Evolutionary conservation across 2,888 invertebrate genomes (phyloP).

Genomic region (Chrysolina oricalcia): DNA sequence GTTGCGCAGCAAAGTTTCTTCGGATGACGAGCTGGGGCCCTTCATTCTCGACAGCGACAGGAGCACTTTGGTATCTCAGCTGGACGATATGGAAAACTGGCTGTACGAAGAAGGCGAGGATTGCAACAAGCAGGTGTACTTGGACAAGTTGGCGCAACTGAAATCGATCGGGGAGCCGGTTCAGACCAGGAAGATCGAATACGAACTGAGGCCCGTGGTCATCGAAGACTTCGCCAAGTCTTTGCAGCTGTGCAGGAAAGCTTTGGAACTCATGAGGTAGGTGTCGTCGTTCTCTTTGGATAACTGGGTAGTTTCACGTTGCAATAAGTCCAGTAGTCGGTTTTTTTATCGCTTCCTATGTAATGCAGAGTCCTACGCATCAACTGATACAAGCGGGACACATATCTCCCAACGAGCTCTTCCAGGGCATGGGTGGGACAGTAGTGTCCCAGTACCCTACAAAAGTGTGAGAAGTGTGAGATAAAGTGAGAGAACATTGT

Average conservation of each 20-base stretch:
- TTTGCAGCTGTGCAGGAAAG: constrained; percentile 87
- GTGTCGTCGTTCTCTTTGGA: too few relatives aligned
- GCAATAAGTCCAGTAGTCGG: too few relatives aligned
- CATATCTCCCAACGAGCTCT: too few relatives aligned
- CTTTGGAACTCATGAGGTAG: constrained; percentile 81
- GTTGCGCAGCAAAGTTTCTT: constrained; percentile 83
- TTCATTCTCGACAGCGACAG: constrained; percentile 85
- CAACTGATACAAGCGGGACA: too few relatives aligned
- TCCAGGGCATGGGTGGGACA: too few relatives aligned
- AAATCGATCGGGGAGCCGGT: constrained; percentile 92
- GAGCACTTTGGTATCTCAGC: constrained; percentile 76
- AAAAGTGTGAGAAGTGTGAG: too few relatives aligned
- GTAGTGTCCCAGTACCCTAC: too few relatives aligned
- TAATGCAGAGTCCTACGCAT: too few relatives aligned
- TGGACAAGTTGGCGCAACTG: constrained; percentile 77
- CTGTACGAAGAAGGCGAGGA: constrained; percentile 98
- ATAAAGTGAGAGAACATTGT: too few relatives aligned
- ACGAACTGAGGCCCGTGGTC: constrained; percentile 84
- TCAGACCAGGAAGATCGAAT: constrained; percentile 87
- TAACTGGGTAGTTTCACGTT: too few relatives aligned
- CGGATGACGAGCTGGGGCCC: constrained; percentile 81
- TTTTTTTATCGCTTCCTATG: too few relatives aligned
- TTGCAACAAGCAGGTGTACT: constrained; percentile 82
- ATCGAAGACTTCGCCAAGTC: constrained; percentile 87
- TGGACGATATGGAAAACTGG: constrained; percentile 96